A percentile compares a stretch with the other conserved stretches of the same genome.
Evolutionary conservation across 2,797 vertebrate genomes (phyloP).

Genomic region (Pempheris klunzingeri): DNA sequence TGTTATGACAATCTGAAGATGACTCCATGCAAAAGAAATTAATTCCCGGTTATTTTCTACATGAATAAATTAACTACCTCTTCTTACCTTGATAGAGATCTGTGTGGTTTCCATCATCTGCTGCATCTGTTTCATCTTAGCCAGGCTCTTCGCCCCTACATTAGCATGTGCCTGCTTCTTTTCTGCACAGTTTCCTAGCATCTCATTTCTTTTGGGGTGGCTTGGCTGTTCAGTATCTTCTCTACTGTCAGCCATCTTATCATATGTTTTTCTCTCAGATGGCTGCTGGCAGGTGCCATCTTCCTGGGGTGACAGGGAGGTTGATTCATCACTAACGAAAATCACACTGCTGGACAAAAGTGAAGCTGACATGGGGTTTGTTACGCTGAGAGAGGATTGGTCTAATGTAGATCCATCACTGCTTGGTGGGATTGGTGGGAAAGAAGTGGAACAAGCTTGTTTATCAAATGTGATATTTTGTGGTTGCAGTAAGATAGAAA

Average conservation of each 20-base stretch:
- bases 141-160: constrained; percentile 46
- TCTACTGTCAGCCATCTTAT: not conserved
- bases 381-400: not conserved
- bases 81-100: constrained; percentile 70
- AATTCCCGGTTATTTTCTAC: not conserved
- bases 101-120: constrained; percentile 28
- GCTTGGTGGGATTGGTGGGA: not conserved
- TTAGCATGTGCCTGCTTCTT: not conserved
- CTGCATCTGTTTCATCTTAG: constrained; percentile 40
- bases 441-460: not conserved
- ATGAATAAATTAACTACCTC: not conserved
- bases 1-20: constrained; percentile 4
- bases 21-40: rapidly evolving
- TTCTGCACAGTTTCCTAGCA: not conserved
- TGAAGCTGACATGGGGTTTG: constrained; percentile 5
- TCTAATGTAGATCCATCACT: constrained; percentile 1
- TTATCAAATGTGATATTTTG: not conserved
- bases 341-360: not conserved
- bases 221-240: not conserved
- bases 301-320: not conserved
- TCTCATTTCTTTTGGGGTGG: not conserved
- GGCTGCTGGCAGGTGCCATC: not conserved
- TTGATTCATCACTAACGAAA: not conserved
- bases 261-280: not conserved
- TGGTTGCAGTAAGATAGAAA: not conserved